A percentile compares a stretch with the other conserved stretches of the same genome.
Evolutionary conservation across 2,797 vertebrate genomes (phyloP).

Genomic region (Chromobotia macracanthus): DNA sequence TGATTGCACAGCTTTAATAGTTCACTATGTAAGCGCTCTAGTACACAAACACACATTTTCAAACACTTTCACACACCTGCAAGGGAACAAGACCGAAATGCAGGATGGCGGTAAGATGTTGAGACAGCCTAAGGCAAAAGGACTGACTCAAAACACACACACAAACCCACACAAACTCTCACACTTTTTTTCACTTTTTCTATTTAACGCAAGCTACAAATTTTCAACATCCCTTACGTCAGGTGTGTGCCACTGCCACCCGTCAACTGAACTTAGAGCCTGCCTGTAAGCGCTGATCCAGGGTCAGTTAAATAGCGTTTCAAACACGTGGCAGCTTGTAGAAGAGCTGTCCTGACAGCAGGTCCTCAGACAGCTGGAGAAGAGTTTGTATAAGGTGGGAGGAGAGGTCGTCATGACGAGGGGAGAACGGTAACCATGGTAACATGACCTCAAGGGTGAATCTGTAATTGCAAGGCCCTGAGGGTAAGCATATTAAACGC

Average conservation of each 20-base stretch:
- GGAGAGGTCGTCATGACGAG: conserved; percentile 13
- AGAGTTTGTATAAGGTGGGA: neutral
- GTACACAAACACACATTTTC: conserved; percentile 9
- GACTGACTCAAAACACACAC: conserved; percentile 32
- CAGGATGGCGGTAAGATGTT: conserved; percentile 28
- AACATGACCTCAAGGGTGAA: conserved; percentile 55
- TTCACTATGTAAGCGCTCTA: conserved; percentile 4
- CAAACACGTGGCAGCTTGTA: neutral
- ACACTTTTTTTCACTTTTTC: conserved; percentile 43
- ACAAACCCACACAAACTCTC: conserved; percentile 18
- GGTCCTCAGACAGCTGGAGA: neutral
- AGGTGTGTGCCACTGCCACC: conserved; percentile 42
- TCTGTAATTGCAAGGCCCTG: conserved; percentile 45
- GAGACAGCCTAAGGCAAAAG: conserved; percentile 32
- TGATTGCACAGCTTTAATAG: conserved; percentile 7
- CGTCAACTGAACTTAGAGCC: conserved; percentile 8
- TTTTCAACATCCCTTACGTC: conserved; percentile 43
- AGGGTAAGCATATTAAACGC: conserved; percentile 47
- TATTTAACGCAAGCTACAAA: conserved; percentile 44
- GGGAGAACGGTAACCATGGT: conserved; percentile 47
- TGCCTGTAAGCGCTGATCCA: conserved; percentile 2
- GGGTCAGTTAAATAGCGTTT: conserved; percentile 3
- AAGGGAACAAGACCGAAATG: conserved; percentile 39
- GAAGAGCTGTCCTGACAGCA: neutral
- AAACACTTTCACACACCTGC: neutral